Base-by-base conservation (phyloP, 2,888 invertebrate species). In the Conops quadrifasciatus region DNA sequence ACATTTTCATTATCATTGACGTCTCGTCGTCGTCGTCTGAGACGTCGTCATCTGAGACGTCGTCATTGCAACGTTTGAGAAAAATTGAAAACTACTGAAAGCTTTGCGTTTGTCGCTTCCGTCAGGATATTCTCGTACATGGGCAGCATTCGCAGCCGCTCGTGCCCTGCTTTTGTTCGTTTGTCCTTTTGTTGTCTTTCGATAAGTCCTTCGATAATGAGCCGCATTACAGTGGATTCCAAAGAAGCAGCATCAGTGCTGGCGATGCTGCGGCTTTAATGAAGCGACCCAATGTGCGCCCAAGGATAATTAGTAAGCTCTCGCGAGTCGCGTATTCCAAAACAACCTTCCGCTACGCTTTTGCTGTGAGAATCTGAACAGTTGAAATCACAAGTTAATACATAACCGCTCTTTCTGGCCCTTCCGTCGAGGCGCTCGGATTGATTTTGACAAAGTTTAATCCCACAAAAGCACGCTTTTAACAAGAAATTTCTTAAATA, bases 351-450 rank as follows among this genome's bases (percentile, higher is more conserved):
- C 1, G 19, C 59, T 24, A 72, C 64, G 72, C 71, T 64, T 59
- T 66, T 71, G 70, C 77, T 78, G 80, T 83, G 82, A 82, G 82
- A 83, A 83, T 77, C 80, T 74, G 76, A 83, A 78, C 82, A 83
- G 82, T 83, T 83, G 82, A 82, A 83, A 83, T 81, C 84, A 83
- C 82, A 83, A 83, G 82, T 80, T 83, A 83, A 83, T 81, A 78
- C 80, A 19, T 36, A 36, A 30, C 30, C 51, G 21, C n/a, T n/a
- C n/a, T n/a, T n/a, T 21, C 28, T 24, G 11, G 28, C 24, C 58
- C 11, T 28, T 28, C 15, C 49, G 11, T 24, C 59, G 36, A 36
- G 9, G 36, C 36, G 15, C 45, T 45, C 71, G 76, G 77, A 73
- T 67, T 69, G 71, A 67, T 70, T 59, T 64, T 62, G 47, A 36